phyloP scores from a whole-genome alignment of 2,888 invertebrate species.

The Phasia obesa region DNA sequence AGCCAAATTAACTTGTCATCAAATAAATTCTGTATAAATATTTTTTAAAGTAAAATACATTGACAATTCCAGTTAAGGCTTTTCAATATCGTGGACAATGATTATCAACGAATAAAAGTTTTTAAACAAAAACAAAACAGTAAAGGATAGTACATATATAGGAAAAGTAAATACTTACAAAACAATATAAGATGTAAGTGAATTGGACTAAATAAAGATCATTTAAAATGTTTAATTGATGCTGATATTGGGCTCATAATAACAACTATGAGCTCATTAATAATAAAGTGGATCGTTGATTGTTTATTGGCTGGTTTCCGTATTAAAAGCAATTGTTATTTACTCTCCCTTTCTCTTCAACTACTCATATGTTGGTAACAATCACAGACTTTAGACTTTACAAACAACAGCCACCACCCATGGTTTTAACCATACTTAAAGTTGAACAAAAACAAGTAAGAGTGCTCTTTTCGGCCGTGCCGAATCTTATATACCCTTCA shows the following conservation, averaged over 20 bases:
- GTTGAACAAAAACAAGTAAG: too few relatives aligned
- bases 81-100: conserved; percentile 31
- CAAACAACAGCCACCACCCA: conserved; percentile 66
- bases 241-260: conserved; percentile 67
- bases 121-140: conserved; percentile 15
- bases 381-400: too few relatives aligned
- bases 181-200: conserved; percentile 3
- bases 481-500: too few relatives aligned
- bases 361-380: too few relatives aligned
- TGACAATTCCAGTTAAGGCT: conserved; percentile 48
- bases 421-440: conserved; percentile 62
- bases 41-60: conserved; percentile 20
- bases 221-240: conserved; percentile 71
- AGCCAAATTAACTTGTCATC: conserved; percentile 63
- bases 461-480: too few relatives aligned
- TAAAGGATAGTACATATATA: not conserved
- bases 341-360: too few relatives aligned
- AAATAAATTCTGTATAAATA: conserved; percentile 42
- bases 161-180: conserved; percentile 17
- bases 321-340: conserved; percentile 55
- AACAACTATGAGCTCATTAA: conserved; percentile 68
- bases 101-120: conserved; percentile 51
- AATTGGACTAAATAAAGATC: conserved; percentile 58
- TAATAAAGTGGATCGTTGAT: conserved; percentile 62
- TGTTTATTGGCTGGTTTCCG: not conserved